These are phyloP conservation scores for Porphyrio hochstetteri DNA, from an alignment of 2,113 vertebrate species.

Conservation along the genomic window DNA sequence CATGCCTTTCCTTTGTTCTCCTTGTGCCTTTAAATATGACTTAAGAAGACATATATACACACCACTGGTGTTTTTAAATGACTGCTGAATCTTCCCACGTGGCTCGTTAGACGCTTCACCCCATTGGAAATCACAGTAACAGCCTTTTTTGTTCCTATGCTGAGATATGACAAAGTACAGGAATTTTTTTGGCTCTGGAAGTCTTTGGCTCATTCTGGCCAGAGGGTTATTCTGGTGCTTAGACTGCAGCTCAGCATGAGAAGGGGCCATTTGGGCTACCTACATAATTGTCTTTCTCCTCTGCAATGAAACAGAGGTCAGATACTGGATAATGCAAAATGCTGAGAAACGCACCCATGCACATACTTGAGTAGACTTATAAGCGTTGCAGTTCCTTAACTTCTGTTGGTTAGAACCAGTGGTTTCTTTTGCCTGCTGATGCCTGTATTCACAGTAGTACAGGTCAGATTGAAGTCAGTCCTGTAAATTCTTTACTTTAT, in stretches of 20 bases:
- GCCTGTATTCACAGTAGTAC: not conserved
- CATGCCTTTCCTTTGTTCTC: not conserved
- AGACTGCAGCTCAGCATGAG: not conserved
- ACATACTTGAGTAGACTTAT: not conserved
- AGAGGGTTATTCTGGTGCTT: not conserved
- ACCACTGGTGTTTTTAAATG: not conserved
- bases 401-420: not conserved
- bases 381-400: not conserved
- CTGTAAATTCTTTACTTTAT: not conserved
- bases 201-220: not conserved
- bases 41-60: not conserved
- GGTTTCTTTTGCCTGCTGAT: not conserved
- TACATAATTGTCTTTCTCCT: not conserved
- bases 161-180: not conserved
- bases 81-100: not conserved
- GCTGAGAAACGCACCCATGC: not conserved
- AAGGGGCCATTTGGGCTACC: not conserved
- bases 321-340: not conserved
- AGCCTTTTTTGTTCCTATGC: not conserved
- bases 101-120: not conserved
- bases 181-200: not conserved
- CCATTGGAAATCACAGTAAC: not conserved
- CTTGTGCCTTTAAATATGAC: not conserved
- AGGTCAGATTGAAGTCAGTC: not conserved
- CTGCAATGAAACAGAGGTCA: not conserved